Conservation (phyloP, 1,140 invertebrate species). For the Rhopalosiphum padi region DNA sequence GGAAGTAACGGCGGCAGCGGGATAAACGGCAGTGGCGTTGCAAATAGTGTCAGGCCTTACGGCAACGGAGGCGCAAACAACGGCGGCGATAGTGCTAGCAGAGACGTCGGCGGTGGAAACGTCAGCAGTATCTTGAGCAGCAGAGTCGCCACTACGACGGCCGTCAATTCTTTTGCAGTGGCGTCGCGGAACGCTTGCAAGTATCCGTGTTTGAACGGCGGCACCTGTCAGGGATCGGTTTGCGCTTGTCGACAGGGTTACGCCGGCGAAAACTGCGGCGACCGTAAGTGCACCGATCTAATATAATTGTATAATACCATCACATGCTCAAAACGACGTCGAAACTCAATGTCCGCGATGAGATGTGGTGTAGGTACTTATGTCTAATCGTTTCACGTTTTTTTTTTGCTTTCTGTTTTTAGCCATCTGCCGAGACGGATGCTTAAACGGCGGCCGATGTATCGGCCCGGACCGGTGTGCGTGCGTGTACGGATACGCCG, state of each 20-base stretch:
- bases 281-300: conserved; percentile 70
- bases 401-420: conserved; percentile 61
- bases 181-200: background rate
- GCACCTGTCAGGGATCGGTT: conserved; percentile 73
- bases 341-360: background rate
- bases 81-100: background rate
- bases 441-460: conserved; percentile 84
- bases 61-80: background rate
- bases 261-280: conserved; percentile 78
- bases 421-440: conserved; percentile 82
- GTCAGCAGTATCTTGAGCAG: background rate
- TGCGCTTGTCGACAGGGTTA: conserved; percentile 78
- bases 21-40: background rate
- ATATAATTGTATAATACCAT: background rate
- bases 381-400: background rate
- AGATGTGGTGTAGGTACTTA: too few species aligned
- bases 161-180: background rate
- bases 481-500: conserved; percentile 85
- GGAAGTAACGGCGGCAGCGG: background rate
- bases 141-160: background rate
- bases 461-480: conserved; percentile 85
- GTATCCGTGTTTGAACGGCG: conserved; percentile 78
- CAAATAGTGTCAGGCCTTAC: background rate
- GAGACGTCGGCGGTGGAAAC: background rate
- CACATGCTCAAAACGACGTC: too few species aligned